Evolutionary conservation across 1,140 invertebrate species (phyloP).

Genomic region (Apis laboriosa): DNA sequence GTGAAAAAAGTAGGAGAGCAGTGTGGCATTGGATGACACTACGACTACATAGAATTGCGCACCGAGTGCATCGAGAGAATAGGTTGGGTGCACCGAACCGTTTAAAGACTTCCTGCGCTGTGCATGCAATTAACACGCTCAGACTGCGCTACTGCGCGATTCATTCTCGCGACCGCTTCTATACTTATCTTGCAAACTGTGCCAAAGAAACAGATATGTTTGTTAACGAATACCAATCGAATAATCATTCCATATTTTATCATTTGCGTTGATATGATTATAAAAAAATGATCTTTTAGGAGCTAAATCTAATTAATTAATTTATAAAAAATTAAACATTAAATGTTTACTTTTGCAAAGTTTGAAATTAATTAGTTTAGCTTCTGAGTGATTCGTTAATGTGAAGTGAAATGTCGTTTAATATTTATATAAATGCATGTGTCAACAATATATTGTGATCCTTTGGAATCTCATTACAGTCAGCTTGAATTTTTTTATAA

Average conservation of each 20-base stretch:
- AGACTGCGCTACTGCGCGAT: background rate
- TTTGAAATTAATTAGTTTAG: too few relatives aligned
- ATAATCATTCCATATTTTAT: background rate
- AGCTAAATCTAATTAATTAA: too few relatives aligned
- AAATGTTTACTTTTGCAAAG: too few relatives aligned
- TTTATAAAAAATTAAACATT: too few relatives aligned
- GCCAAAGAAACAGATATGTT: background rate
- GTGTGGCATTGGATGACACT: conserved; percentile 1
- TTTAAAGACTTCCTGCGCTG: conserved; percentile 40
- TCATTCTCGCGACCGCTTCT: background rate
- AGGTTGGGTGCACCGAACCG: conserved; percentile 22
- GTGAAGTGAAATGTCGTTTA: too few relatives aligned
- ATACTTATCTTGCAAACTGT: background rate
- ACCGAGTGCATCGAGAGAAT: conserved; percentile 13
- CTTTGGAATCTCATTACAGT: background rate
- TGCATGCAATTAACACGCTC: conserved; percentile 44
- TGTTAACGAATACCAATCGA: background rate
- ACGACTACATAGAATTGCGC: conserved; percentile 17
- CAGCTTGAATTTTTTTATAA: background rate
- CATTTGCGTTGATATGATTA: background rate
- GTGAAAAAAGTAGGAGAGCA: background rate
- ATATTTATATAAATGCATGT: too few relatives aligned
- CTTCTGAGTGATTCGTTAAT: too few relatives aligned
- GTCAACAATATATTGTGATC: background rate
- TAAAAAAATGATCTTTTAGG: too few relatives aligned